A percentile compares a stretch with the other conserved stretches of the same genome.
phyloP scores from a whole-genome alignment of 1,140 invertebrate genomes.

The Cherax quadricarinatus region DNA sequence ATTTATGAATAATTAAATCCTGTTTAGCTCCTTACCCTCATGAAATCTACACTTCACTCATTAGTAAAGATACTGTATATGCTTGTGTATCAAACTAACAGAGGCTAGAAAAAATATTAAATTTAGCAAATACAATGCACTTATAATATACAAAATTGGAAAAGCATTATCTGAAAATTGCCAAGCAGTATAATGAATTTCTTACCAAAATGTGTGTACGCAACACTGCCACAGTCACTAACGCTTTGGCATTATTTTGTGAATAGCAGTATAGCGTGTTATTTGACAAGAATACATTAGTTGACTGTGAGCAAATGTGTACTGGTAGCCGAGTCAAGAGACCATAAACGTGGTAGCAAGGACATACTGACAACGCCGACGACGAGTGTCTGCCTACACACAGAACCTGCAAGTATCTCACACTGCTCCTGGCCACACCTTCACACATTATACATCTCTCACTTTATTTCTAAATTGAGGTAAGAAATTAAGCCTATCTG shows the following conservation, averaged over 20 bases:
- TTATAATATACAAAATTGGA: not conserved
- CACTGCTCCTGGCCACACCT: slow-evolving; percentile 59
- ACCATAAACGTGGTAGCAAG: slow-evolving; percentile 1
- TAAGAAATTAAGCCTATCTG: slow-evolving; percentile 69
- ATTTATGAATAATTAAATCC: too few species aligned
- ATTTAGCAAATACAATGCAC: not conserved
- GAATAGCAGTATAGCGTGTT: not conserved
- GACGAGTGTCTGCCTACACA: slow-evolving; percentile 20
- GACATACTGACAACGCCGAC: not conserved
- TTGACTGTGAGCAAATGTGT: not conserved
- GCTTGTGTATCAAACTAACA: not conserved
- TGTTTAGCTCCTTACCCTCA: too few species aligned
- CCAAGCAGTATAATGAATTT: not conserved
- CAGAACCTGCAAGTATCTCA: slow-evolving; percentile 20
- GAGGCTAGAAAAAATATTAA: not conserved
- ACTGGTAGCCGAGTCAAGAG: slow-evolving; percentile 6
- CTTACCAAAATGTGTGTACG: not conserved
- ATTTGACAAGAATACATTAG: not conserved
- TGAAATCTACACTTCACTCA: too few species aligned
- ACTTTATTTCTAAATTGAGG: slow-evolving; percentile 67
- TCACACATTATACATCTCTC: slow-evolving; percentile 56
- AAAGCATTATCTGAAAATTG: not conserved
- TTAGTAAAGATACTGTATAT: too few species aligned
- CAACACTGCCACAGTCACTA: not conserved
- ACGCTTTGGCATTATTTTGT: not conserved